Percentiles rank a stretch among this genome's conserved stretches.
These are phyloP conservation scores for Theodoxus fluviatilis DNA, from an alignment of 2,888 invertebrate genomes.

Conservation along the genomic window DNA sequence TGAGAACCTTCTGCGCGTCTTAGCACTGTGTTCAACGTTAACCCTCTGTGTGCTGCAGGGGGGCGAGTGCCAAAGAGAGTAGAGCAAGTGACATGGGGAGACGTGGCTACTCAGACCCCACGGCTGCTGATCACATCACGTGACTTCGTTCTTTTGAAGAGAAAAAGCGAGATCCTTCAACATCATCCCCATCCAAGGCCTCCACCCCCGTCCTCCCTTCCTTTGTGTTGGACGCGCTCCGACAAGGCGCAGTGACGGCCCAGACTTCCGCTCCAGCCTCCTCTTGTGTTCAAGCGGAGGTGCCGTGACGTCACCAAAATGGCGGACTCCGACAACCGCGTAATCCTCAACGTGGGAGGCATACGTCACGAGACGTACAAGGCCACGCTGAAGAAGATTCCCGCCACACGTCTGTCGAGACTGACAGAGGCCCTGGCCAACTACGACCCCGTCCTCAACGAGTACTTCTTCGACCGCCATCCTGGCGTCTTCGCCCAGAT, in stretches of 20 bases:
- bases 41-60: too few species aligned
- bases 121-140: too few species aligned
- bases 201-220: too few species aligned
- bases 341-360: slow-evolving; percentile 96
- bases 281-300: too few species aligned
- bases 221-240: not conserved
- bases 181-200: too few species aligned
- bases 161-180: too few species aligned
- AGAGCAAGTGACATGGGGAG: too few species aligned
- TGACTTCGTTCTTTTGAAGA: too few species aligned
- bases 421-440: slow-evolving; percentile 96
- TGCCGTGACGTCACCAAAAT: slow-evolving; percentile 34
- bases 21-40: too few species aligned
- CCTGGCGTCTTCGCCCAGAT: slow-evolving; percentile 95
- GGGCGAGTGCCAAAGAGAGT: too few species aligned
- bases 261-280: not conserved
- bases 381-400: slow-evolving; percentile 91
- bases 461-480: slow-evolving; percentile 97
- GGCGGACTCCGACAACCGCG: slow-evolving; percentile 81
- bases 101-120: too few species aligned
- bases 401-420: slow-evolving; percentile 90
- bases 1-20: too few species aligned
- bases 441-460: slow-evolving; percentile 98
- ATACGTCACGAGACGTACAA: slow-evolving; percentile 84
- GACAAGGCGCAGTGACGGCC: not conserved